Percentiles rank a stretch among this genome's conserved stretches.
These are phyloP conservation scores for Panthera leo DNA, from an alignment of 2,113 vertebrate species.

Conservation along the genomic window DNA sequence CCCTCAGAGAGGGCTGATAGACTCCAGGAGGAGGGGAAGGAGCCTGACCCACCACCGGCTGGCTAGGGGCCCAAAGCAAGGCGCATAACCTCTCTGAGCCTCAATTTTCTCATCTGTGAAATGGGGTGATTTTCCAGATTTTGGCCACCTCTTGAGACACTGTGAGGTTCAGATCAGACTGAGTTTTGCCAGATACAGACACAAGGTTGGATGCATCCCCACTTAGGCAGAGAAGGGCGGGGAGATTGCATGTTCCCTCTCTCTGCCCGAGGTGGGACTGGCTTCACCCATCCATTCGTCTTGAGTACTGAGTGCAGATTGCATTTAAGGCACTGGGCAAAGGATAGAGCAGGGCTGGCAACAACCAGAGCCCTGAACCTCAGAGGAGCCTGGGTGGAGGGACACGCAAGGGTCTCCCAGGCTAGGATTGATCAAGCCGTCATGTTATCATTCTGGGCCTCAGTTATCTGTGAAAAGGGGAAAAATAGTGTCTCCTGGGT, in stretches of 20 bases:
- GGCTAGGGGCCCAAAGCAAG: not conserved
- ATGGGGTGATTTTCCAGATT: not conserved
- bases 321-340: not conserved
- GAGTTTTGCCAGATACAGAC: not conserved
- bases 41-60: not conserved
- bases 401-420: not conserved
- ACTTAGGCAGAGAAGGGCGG: not conserved
- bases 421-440: not conserved
- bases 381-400: not conserved
- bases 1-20: not conserved
- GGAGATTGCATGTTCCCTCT: not conserved
- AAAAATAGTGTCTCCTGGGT: not conserved
- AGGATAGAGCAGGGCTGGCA: not conserved
- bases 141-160: not conserved
- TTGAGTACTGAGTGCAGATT: not conserved
- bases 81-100: not conserved
- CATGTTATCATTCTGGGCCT: not conserved
- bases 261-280: not conserved
- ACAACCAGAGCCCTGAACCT: not conserved
- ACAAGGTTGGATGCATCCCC: not conserved
- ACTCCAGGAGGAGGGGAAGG: not conserved
- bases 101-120: slow-evolving; percentile 6
- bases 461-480: not conserved
- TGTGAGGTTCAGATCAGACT: not conserved
- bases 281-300: not conserved